Percentiles rank a stretch among this genome's conserved stretches.
Conservation (phyloP, 1,140 invertebrate species). For the Belonocnema kinseyi region DNA sequence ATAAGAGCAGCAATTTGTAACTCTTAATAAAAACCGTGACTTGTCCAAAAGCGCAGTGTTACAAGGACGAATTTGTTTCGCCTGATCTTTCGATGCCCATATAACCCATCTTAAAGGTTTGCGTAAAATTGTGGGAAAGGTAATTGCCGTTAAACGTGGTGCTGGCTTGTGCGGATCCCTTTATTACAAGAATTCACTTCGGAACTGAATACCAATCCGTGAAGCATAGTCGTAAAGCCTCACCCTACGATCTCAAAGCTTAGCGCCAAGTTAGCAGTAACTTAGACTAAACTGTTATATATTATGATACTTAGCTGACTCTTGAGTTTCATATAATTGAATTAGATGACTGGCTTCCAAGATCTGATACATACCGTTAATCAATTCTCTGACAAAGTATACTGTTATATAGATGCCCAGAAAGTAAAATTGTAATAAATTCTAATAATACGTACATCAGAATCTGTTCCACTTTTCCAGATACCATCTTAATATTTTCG, state of each 20-base stretch:
- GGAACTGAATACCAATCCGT: background rate
- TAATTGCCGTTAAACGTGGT: conserved; percentile 18
- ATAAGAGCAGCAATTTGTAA: conserved; percentile 8
- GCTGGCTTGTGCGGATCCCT: conserved; percentile 4
- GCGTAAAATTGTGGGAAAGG: conserved; percentile 19
- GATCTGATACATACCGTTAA: too few species aligned
- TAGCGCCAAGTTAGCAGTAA: background rate
- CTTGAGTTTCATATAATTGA: background rate
- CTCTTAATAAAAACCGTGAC: background rate
- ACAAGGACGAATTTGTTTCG: conserved; percentile 22
- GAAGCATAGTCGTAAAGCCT: background rate
- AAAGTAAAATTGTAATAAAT: too few species aligned
- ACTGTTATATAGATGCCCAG: too few species aligned
- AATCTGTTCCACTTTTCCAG: too few species aligned
- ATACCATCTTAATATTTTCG: too few species aligned
- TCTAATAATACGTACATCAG: too few species aligned
- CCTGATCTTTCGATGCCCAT: conserved; percentile 14
- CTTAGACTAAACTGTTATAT: conserved; percentile 3
- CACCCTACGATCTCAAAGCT: background rate
- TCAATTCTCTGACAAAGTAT: too few species aligned
- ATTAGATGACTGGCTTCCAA: too few species aligned
- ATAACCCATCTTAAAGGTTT: background rate
- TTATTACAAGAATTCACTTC: conserved; percentile 25
- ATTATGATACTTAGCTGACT: background rate
- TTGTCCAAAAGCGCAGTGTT: conserved; percentile 9